Base-by-base conservation (phyloP, 2,888 invertebrate genomes). In the Drosophila infuscata region DNA sequence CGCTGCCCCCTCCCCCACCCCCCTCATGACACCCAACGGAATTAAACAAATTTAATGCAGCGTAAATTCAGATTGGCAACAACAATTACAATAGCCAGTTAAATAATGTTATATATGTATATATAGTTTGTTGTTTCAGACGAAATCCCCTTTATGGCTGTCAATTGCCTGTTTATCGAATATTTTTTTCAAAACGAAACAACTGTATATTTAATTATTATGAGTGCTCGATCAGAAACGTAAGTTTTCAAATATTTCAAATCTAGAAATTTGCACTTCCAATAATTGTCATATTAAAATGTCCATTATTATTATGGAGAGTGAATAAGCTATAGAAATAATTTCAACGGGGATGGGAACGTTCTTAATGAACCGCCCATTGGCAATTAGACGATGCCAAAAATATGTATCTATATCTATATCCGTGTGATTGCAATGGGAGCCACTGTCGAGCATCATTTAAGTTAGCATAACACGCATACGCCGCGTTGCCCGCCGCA, bases 401-500 rank as follows among this genome's bases (percentile, higher is more conserved):
- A 52, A 77, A 60, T 15, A 41, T 25, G 11, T 8, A 32, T 35
- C 29, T 43, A 25, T 51, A 53, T 70, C 43, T 43, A 25, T 51
- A 53, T 70, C 43, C 46, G 33, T 57, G 25, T 38, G 51, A 15
- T 43, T 15, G 58, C 72, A 54, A 59, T 69, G 68, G 52, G 35
- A 78, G 68, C 63, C 62, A 35, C 30, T 25, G 75, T 67, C 66
- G 70, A 65, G 82, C 76, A 69, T 70, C 81, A 83, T 89, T 89
- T 81, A 58, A 60, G 68, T 74, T 84, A 56, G 86, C 86, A 89
- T 62, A 90, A 79, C 70, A 74, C 79, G 79, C 87, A 90, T 90
- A 86, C 90, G 90, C 76, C 66, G 86, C 79, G 81, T 83, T 81
- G 74, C 70, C 61, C 70, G 70, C 66, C 74, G 78, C 71, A 85